phyloP scores from a whole-genome alignment of 2,888 invertebrate genomes.

The Cephus sareptanus region DNA sequence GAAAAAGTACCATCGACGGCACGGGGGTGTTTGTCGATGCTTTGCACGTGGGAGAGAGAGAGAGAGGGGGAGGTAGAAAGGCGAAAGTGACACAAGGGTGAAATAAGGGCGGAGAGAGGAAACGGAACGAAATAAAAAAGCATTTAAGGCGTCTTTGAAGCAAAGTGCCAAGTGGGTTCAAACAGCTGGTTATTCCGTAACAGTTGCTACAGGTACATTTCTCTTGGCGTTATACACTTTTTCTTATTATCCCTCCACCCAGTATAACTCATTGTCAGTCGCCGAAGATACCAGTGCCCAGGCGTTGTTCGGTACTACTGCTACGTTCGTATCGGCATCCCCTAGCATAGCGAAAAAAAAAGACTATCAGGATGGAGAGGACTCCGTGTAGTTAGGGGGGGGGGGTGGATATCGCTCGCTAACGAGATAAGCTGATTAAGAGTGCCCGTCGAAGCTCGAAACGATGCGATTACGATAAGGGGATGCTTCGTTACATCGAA shows the following conservation, averaged over 20 bases:
- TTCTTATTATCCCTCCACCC: not conserved
- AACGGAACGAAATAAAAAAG: not conserved
- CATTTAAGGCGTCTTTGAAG: not conserved
- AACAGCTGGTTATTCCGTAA: not conserved
- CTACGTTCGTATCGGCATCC: not conserved
- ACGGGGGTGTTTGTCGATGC: not conserved
- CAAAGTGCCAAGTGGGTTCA: not conserved
- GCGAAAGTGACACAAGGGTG: not conserved
- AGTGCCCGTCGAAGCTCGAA: constrained; percentile 45
- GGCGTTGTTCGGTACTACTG: not conserved
- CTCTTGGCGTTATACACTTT: not conserved
- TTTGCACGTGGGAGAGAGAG: not conserved
- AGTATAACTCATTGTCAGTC: not conserved
- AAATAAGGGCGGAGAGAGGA: not conserved
- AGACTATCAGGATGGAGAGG: not conserved
- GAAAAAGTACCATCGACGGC: not conserved
- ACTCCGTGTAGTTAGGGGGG: not conserved
- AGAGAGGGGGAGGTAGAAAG: not conserved
- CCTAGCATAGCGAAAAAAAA: not conserved
- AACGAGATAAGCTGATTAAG: constrained; percentile 47
- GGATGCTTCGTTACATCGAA: constrained; percentile 52
- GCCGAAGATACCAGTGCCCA: not conserved
- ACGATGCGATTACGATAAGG: constrained; percentile 51
- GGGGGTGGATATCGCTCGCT: constrained; percentile 7
- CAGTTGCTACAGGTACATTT: not conserved